Conservation (phyloP, 2,888 invertebrate genomes). For the Conistra vaccinii region DNA sequence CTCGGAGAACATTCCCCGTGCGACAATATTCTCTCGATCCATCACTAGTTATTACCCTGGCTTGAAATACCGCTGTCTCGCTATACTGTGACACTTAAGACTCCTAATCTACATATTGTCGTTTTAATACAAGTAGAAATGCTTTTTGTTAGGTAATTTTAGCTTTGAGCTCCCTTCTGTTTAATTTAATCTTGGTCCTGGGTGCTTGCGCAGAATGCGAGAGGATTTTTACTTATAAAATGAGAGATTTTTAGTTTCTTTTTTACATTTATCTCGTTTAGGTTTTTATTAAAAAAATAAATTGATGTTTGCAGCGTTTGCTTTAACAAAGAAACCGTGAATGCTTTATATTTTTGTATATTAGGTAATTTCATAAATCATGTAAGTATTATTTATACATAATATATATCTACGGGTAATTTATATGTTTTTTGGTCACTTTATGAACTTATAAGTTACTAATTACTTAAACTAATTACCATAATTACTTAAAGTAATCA, state of each 20-base stretch:
- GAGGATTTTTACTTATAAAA: constrained; percentile 30
- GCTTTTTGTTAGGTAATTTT: constrained; percentile 58
- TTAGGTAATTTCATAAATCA: no score
- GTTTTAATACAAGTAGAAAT: constrained; percentile 52
- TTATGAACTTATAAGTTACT: not conserved
- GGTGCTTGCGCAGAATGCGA: constrained; percentile 5
- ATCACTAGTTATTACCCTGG: constrained; percentile 34
- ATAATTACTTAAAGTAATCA: no score
- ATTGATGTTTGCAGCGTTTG: constrained; percentile 7
- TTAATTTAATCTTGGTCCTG: constrained; percentile 47
- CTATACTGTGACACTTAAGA: constrained; percentile 25
- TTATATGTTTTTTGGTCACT: not conserved
- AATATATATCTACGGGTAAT: no score
- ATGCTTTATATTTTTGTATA: no score
- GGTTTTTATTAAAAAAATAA: constrained; percentile 39
- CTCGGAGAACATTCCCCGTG: not conserved
- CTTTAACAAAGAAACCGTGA: not conserved
- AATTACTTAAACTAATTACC: no score
- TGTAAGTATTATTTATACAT: no score
- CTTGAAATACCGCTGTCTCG: constrained; percentile 35
- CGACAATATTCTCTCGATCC: not conserved
- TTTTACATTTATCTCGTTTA: constrained; percentile 19
- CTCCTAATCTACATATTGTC: constrained; percentile 63
- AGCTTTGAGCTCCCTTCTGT: constrained; percentile 34
- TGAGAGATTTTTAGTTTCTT: constrained; percentile 23